These are phyloP conservation scores for Cartodere bifasciata DNA, from an alignment of 2,888 invertebrate genomes.

Conservation along the genomic window DNA sequence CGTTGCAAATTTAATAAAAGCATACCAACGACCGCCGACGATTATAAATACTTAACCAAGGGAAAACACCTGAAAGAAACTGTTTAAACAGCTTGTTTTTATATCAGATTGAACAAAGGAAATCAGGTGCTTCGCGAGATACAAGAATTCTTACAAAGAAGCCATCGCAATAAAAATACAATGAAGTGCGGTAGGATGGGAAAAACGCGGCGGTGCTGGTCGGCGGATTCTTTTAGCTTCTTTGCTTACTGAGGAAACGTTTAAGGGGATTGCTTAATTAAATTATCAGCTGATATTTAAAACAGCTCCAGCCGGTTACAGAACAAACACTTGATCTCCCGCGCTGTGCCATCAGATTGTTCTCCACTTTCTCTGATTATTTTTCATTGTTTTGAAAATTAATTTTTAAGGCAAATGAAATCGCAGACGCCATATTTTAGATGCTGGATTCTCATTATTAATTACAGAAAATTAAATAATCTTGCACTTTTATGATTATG, in stretches of 20 bases:
- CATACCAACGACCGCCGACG: conserved; percentile 3
- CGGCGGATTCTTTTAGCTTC: conserved; percentile 26
- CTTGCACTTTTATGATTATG: too few species aligned
- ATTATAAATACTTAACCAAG: conserved; percentile 11
- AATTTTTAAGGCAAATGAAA: too few species aligned
- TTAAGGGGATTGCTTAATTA: conserved; percentile 35
- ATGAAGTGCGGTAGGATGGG: too few species aligned
- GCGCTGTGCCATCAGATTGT: conserved; percentile 15
- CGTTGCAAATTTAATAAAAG: conserved; percentile 11
- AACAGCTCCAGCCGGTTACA: conserved; percentile 27
- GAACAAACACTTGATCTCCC: conserved; percentile 24
- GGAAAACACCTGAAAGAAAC: conserved; percentile 12
- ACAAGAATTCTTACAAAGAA: conserved; percentile 22
- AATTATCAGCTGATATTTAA: conserved; percentile 38
- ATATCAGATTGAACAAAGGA: conserved; percentile 19
- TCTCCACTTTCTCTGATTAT: conserved; percentile 13
- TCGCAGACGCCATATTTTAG: too few species aligned
- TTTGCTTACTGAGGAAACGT: conserved; percentile 26
- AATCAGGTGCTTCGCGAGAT: conserved; percentile 24
- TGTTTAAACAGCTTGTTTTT: conserved; percentile 12
- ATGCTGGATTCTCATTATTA: too few species aligned
- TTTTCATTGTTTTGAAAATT: conserved; percentile 17
- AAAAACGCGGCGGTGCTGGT: conserved; percentile 17
- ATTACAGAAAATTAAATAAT: too few species aligned
- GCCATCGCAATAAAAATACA: conserved; percentile 28